These are phyloP conservation scores for Siniperca undulata DNA, from an alignment of 2,797 vertebrate species.

Conservation along the genomic window DNA sequence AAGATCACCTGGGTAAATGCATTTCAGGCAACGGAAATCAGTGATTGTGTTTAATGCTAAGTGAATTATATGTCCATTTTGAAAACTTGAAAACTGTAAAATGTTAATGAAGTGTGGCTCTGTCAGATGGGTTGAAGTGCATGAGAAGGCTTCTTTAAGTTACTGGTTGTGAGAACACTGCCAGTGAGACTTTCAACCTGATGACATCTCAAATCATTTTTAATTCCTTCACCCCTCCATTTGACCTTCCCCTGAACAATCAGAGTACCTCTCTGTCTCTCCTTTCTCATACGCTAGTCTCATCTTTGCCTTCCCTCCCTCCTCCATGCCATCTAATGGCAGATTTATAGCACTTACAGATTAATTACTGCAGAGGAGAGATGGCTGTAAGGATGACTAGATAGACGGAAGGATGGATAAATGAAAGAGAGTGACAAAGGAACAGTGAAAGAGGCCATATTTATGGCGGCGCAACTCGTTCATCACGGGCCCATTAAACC, in stretches of 20 bases:
- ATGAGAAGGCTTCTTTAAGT: neutral
- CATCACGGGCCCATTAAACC: constrained; percentile 75
- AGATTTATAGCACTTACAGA: constrained; percentile 72
- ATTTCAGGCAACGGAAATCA: neutral
- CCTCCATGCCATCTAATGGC: constrained; percentile 45
- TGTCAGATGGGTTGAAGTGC: neutral
- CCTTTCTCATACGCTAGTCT: constrained; percentile 41
- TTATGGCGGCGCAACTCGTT: constrained; percentile 66
- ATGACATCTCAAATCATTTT: constrained; percentile 36
- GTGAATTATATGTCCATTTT: neutral
- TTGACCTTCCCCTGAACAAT: constrained; percentile 60
- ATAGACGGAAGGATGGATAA: constrained; percentile 58
- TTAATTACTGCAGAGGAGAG: constrained; percentile 69
- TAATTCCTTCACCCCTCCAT: constrained; percentile 30
- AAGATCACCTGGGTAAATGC: neutral
- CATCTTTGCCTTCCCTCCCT: constrained; percentile 34
- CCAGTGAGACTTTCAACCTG: constrained; percentile 17
- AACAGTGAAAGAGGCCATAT: constrained; percentile 61
- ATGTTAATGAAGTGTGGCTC: neutral
- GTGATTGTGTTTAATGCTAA: neutral
- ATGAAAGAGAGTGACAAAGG: constrained; percentile 64
- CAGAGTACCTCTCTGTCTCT: constrained; percentile 26
- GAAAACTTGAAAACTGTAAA: neutral
- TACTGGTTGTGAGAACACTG: constrained; percentile 18
- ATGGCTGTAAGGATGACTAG: constrained; percentile 46